Conservation (phyloP, 2,797 vertebrate genomes). For the Lithobates pipiens region DNA sequence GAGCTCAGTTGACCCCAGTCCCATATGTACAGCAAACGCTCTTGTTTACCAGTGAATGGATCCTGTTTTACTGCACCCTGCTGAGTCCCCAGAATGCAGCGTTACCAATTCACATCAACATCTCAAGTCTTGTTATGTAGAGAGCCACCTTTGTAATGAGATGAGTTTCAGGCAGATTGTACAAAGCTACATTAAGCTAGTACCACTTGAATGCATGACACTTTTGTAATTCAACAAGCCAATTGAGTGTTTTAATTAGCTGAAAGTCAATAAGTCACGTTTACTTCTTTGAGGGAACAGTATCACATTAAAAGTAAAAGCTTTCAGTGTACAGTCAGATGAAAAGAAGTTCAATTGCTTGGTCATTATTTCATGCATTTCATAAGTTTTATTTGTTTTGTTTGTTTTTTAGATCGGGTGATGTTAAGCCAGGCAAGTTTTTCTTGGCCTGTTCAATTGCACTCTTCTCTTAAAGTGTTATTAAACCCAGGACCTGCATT, state of each 20-base stretch:
- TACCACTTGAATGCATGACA: neutral
- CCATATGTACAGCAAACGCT: too few species aligned
- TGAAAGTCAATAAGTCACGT: constrained; percentile 3
- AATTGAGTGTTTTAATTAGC: constrained; percentile 10
- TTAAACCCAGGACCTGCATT: too few species aligned
- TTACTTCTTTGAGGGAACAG: neutral
- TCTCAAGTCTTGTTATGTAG: neutral
- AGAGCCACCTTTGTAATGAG: constrained; percentile 20
- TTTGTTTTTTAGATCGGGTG: too few species aligned
- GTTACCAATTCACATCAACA: neutral
- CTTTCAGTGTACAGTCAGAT: neutral
- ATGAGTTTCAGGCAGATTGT: constrained; percentile 23
- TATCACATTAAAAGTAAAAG: neutral
- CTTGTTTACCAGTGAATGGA: neutral
- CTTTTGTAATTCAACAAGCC: constrained; percentile 46
- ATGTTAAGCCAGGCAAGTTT: too few species aligned
- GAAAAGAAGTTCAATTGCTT: neutral
- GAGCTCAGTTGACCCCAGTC: neutral
- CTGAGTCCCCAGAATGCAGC: neutral
- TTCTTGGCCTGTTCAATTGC: too few species aligned
- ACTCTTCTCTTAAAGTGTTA: too few species aligned
- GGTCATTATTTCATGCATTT: neutral
- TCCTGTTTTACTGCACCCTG: constrained; percentile 12
- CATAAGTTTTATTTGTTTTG: neutral
- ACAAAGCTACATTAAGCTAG: constrained; percentile 19